Evolutionary conservation across 1,140 invertebrate genomes (phyloP), one percentile per base, ranked within the genome.

Genomic region (Zaprionus gabonicus): DNA sequence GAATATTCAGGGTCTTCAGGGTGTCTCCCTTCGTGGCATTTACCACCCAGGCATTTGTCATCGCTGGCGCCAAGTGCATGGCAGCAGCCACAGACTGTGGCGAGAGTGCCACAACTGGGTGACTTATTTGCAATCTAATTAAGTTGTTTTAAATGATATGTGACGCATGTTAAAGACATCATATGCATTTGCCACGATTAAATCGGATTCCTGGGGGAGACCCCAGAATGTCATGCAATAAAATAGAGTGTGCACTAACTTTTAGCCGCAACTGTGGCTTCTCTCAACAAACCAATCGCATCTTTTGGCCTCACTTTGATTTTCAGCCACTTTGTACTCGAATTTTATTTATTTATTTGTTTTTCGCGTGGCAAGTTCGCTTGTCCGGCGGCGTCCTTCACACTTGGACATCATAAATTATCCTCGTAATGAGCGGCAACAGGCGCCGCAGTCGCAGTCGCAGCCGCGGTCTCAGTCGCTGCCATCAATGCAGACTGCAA

Each of bases 391-490:
- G 57, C 84, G 83, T 88, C 84, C 85, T 84, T 87, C 83, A 72
- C 84, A 84, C 84, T 88, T 81, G 84, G 71, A 53, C 78, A 68
- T 84, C 83, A 88, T 88, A 88, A 88, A 88, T 90, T 90, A 88
- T 88, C 49, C 71, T 64, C 81, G 78, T 88, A 88, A 88, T 88
- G 85, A 88, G 84, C 80, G 71, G 62, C 75, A 79, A 85, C 81
- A 88, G 81, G 84, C 84, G 83, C 83, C 84, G 75, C 78, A 27
- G 71, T 59, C 38, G 38, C 49, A 10, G 63, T 23, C 20, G 58
- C 41, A 13, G 63, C 44, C n/a, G 75, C 78, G 23, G 71, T 59
- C 38, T 31, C 49, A 10, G 63, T 23, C 34, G 41, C 49, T 38
- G 75, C 49, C 41, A 38, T 34, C 44, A 59, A 41, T 71, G 59